Base-by-base conservation (phyloP, 1,140 invertebrate species). In the Eubasilissa regina region DNA sequence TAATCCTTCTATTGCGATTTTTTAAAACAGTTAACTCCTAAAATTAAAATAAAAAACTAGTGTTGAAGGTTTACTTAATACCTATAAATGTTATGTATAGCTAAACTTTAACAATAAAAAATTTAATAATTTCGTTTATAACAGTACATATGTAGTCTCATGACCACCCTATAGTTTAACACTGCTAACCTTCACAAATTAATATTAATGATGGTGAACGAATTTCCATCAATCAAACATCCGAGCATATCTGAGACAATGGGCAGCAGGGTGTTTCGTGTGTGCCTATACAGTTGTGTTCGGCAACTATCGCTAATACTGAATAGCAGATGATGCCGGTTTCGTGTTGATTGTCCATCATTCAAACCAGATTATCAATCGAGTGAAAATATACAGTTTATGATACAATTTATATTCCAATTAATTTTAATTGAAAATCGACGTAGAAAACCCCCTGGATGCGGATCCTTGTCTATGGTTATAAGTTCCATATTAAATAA, bases 141-240 rank as follows among this genome's bases (percentile, higher is more conserved):
- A n/a, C n/a, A 35, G 25, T 35, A 35, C 6, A 6, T 35, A 35
- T 6, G 25, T 35, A n/a, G n/a, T n/a, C n/a, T 15, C 55, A 58
- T 55, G 44, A 58, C 35, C 25, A 10, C 58, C 75, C 75, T 77
- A 25, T 68, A 17, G 21, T 48, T 62, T 35, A 17, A 62, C 35
- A 66, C 47, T 77, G 48, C 48, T 64, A 62, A 51, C 60, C 45
- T 68, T 53, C 66, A 44, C 78, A 82, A 82, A 82, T 82, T 82
- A 82, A 82, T 80, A 82, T 82, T 80, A 75, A 82, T 82, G 81
- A 78, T 55, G 66, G 25, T 60, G 81, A 82, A 82, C 81, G 77
- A 82, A 79, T 74, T 82, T 82, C 75, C 44, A 82, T 82, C 81
- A 82, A 82, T 82, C 81, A 82, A 73, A 76, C 66, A 68, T 62